A percentile compares a stretch with the other conserved stretches of the same genome.
Evolutionary conservation across 2,888 invertebrate species (phyloP).

Genomic region (Eristalinus aeneus): DNA sequence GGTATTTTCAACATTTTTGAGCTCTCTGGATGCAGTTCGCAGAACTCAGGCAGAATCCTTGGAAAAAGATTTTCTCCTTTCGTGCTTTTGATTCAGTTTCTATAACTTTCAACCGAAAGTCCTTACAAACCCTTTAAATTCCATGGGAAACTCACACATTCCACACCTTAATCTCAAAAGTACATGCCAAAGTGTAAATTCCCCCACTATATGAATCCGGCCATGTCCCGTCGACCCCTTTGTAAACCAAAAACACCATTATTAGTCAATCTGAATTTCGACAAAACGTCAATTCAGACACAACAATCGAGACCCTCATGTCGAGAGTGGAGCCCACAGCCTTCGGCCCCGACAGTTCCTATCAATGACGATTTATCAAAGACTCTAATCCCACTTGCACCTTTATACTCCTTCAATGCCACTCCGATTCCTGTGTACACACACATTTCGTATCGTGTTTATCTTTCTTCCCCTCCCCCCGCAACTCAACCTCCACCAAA

Average conservation of each 20-base stretch:
- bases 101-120: too few species aligned
- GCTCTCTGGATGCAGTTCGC: too few species aligned
- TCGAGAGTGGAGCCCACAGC: background rate
- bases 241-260: background rate
- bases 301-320: background rate
- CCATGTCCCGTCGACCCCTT: background rate
- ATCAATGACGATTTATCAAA: conserved; percentile 26
- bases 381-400: background rate
- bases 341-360: background rate
- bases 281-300: conserved; percentile 3
- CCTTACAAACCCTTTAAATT: too few species aligned
- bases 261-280: background rate
- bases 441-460: background rate
- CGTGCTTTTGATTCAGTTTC: too few species aligned
- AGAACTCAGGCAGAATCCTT: too few species aligned
- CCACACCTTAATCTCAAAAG: too few species aligned
- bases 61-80: too few species aligned
- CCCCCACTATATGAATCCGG: background rate
- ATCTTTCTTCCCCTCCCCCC: background rate
- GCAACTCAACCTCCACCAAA: background rate
- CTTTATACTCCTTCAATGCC: conserved; percentile 12
- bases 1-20: too few species aligned
- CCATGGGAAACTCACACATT: too few species aligned
- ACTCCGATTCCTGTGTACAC: background rate
- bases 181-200: background rate